Conservation (phyloP, 2,888 invertebrate genomes). For the Sarcophaga rosellei region DNA sequence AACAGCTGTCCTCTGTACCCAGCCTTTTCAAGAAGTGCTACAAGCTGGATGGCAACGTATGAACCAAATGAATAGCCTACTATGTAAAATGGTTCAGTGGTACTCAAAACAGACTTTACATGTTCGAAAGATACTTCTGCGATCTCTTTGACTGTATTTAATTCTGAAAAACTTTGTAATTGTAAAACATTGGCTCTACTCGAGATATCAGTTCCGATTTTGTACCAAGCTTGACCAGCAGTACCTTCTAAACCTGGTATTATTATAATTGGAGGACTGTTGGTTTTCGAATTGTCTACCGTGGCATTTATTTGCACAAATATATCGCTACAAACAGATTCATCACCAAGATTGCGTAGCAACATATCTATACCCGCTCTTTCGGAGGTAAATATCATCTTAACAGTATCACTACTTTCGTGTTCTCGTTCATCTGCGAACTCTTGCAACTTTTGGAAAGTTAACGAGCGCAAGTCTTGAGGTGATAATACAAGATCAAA, state of each 20-base stretch:
- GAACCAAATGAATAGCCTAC: constrained; percentile 95
- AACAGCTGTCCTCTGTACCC: constrained; percentile 85
- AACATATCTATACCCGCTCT: constrained; percentile 83
- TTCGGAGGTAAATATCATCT: constrained; percentile 77
- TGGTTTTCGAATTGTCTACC: constrained; percentile 70
- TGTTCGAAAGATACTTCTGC: constrained; percentile 80
- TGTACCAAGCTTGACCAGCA: constrained; percentile 81
- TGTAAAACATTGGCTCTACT: constrained; percentile 76
- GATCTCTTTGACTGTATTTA: constrained; percentile 74
- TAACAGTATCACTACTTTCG: constrained; percentile 75
- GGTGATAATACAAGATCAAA: constrained; percentile 85
- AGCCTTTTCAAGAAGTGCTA: constrained; percentile 86
- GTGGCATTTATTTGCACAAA: constrained; percentile 83
- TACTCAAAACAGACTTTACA: constrained; percentile 83
- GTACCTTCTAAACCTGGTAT: constrained; percentile 88
- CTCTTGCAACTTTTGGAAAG: constrained; percentile 83
- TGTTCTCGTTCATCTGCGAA: constrained; percentile 73
- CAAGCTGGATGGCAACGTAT: constrained; percentile 89
- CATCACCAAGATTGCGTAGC: constrained; percentile 85
- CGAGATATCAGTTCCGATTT: constrained; percentile 74
- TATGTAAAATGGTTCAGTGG: constrained; percentile 86
- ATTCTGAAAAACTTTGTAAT: constrained; percentile 74
- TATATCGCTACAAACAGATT: constrained; percentile 82
- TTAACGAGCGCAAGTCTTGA: constrained; percentile 84
- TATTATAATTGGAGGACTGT: constrained; percentile 79